phyloP scores from a whole-genome alignment of 1,140 invertebrate species.

The Platorchestia sp. region DNA sequence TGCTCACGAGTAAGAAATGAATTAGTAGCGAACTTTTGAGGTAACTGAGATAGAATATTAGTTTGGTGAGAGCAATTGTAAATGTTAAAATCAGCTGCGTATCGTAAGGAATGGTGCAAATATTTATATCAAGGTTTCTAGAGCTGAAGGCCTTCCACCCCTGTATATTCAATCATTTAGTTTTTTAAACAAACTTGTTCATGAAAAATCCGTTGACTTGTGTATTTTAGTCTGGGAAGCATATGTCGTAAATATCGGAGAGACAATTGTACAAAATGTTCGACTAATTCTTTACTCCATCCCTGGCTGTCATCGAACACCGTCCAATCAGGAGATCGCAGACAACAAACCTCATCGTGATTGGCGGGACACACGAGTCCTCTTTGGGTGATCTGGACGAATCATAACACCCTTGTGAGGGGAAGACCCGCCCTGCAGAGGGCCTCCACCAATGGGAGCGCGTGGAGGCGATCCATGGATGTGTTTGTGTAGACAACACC shows the following conservation, averaged over 20 bases:
- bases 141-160: neutral
- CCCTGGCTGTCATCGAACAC: slow-evolving; percentile 63
- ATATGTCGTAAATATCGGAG: slow-evolving; percentile 68
- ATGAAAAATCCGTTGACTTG: slow-evolving; percentile 68
- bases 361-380: neutral
- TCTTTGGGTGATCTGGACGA: neutral
- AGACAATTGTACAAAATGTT: slow-evolving; percentile 68
- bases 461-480: neutral
- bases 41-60: neutral
- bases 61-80: neutral
- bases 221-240: slow-evolving; percentile 68
- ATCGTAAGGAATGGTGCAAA: neutral
- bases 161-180: slow-evolving; percentile 45
- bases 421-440: slow-evolving; percentile 28
- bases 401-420: neutral
- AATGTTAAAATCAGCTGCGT: neutral
- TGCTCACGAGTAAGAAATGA: neutral
- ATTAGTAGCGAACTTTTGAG: neutral
- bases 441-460: slow-evolving; percentile 56
- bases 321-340: slow-evolving; percentile 9
- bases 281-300: slow-evolving; percentile 68
- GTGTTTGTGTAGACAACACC: neutral
- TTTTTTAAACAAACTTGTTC: slow-evolving; percentile 57
- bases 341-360: neutral
- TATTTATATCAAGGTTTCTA: neutral